Evolutionary conservation across 2,888 invertebrate species (phyloP), one percentile per base, ranked within the genome.

Genomic region (Eristalis pertinax): DNA sequence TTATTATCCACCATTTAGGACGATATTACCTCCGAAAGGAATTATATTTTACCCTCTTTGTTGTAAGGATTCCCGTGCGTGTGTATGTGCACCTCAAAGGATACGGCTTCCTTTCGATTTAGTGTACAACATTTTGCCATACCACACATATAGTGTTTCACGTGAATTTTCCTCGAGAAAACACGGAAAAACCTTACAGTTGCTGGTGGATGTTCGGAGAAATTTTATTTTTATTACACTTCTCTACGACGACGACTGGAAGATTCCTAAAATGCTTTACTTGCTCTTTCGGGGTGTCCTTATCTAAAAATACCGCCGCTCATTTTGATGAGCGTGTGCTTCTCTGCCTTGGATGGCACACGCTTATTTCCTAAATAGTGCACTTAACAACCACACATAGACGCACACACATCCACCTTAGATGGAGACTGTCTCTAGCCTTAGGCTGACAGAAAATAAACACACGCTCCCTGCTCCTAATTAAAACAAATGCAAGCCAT

Each of bases 1-100:
- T 76, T 87, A 87, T 76, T 87, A 87, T 87, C 63, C 64, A 64
- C 84, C 87, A 87, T 87, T 87, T 84, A 83, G 87, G 69, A 80
- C 64, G 22, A 84, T 68, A 83, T 84, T 80, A 83, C 83, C 84
- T 77, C 60, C 68, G 70, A 68, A 79, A 76, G 83, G 84, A 87
- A 84, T 87, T 84, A 83, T 87, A 87, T 87, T 87, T 87, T 87
- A 68, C 73, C 65, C 76, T 75, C 72, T 67, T 50, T 32, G 79
- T 84, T 87, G 68, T 87, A 87, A 84, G 87, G 87, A 87, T 87
- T 87, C 87, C 67, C 62, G 11, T 60, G 78, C 8, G 32, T 29
- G 4, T 4, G 29, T 29, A 5, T 67, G 22, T 75, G 38, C 41
- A 78, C 83, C 76, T 76, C 73, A 24, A 76, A 83, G 29, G 87